Percentiles rank a stretch among this genome's conserved stretches.
Conservation (phyloP, 2,888 invertebrate genomes). For the Thymelicus lineola region DNA sequence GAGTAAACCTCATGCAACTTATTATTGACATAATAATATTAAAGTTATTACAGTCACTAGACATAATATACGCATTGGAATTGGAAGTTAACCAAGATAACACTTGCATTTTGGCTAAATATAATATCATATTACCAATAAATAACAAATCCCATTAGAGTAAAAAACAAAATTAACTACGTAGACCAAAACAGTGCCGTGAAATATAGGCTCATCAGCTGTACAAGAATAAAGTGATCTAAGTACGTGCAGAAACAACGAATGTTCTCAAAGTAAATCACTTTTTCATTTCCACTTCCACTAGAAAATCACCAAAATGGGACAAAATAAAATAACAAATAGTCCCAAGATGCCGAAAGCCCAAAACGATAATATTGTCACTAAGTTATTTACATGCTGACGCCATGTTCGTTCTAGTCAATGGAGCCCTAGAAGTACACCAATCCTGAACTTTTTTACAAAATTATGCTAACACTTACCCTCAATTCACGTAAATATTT, state of each 20-base stretch:
- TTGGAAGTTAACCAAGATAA: slow-evolving; percentile 2
- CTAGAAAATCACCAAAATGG: slow-evolving; percentile 2
- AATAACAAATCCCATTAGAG: background rate
- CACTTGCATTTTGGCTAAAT: background rate
- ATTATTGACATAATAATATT: slow-evolving; percentile 19
- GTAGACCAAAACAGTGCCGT: slow-evolving; percentile 20
- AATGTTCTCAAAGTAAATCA: background rate
- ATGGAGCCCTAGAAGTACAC: slow-evolving; percentile 69
- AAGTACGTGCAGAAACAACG: slow-evolving; percentile 24
- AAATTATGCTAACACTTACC: slow-evolving; percentile 68
- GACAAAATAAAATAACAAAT: slow-evolving; percentile 33
- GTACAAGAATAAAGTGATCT: slow-evolving; percentile 39
- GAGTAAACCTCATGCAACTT: slow-evolving; percentile 47
- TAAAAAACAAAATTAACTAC: slow-evolving; percentile 1
- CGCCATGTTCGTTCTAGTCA: slow-evolving; percentile 81
- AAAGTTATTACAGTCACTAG: slow-evolving; percentile 14
- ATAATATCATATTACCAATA: background rate
- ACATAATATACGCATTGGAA: slow-evolving; percentile 9
- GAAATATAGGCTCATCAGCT: slow-evolving; percentile 44
- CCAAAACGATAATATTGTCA: slow-evolving; percentile 64
- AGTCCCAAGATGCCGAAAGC: slow-evolving; percentile 50
- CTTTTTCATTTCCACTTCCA: background rate
- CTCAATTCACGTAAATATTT: slow-evolving; percentile 80
- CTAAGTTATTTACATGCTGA: slow-evolving; percentile 79
- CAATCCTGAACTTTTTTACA: slow-evolving; percentile 51